A percentile compares a stretch with the other conserved stretches of the same genome.
phyloP scores from a whole-genome alignment of 2,113 vertebrate species.

The Anhinga anhinga region DNA sequence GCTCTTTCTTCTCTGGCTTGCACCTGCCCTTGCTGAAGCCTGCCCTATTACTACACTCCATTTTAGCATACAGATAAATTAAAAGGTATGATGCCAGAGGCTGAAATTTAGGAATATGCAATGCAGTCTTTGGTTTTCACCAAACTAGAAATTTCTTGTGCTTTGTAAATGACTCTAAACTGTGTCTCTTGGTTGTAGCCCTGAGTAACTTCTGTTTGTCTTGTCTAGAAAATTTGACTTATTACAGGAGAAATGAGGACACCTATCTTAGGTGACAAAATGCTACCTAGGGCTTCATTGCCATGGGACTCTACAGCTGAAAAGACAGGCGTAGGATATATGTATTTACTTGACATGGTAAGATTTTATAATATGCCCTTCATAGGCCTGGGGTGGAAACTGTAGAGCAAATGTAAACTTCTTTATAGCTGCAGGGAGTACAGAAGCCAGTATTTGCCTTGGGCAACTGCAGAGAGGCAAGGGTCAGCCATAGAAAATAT shows the following conservation, averaged over 20 bases:
- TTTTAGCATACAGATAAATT: neutral
- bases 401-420: neutral
- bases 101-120: neutral
- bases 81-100: neutral
- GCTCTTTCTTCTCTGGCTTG: neutral
- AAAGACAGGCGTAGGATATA: neutral
- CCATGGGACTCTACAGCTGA: neutral
- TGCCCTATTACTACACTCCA: accelerated
- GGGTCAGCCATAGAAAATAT: neutral
- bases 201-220: neutral
- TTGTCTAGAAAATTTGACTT: neutral
- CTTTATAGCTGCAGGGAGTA: neutral
- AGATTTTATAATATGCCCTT: neutral
- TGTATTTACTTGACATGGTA: neutral
- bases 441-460: neutral
- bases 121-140: neutral
- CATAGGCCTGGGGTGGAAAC: neutral
- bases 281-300: neutral
- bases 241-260: neutral
- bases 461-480: neutral
- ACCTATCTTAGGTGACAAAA: neutral
- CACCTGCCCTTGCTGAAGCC: neutral
- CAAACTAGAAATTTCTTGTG: neutral
- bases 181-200: neutral
- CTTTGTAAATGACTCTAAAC: neutral